Evolutionary conservation across 2,797 vertebrate genomes (phyloP), one percentile per base, ranked within the genome.

Genomic region (Etheostoma perlongum): DNA sequence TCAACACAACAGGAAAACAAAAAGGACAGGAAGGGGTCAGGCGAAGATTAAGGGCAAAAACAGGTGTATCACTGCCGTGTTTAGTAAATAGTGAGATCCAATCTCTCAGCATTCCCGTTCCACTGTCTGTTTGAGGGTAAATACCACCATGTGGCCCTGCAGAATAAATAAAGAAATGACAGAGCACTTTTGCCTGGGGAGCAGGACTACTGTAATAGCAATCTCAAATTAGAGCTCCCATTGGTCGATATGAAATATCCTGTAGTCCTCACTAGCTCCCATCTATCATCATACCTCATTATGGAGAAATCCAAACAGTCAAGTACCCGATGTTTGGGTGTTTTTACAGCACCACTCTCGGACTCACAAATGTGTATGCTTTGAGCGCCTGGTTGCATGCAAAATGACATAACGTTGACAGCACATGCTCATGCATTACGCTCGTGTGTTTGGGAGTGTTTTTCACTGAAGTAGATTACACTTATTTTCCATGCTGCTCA

Each of bases 261-360:
- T 4, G 57, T 7, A 49, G 68, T 49, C 42, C 58, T 80, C 76
- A 7, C 62, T 6, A 6, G 64, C 60, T 83, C 86, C 36, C 2
- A 54, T 85, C 86, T 79, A 61, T 93, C 91, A 85, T 85, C 91
- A 47, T 48, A 83, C 76, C 91, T 93, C 91, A 91, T 94, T 89
- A 85, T 0, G 33, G 59, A 91, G 90, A 89, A 92, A 94, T 93
- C 88, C 86, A 93, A 94, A 93, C 90, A 92, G 82, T 63, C 42
- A 2, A 57, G 84, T 6, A 15, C 67, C 77, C 72, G 49, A 33
- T 89, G 88, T 91, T 88, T 92, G 81, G 83, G 69, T 80, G 78
- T 90, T 91, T 85, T 86, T 89, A 82, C 78, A 77, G 79, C 83
- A 59, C 48, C 60, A 13, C n/a, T 57, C 75, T 69, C 30, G 61